Base-by-base conservation (phyloP, 2,888 invertebrate species). In the Apeira syringaria region DNA sequence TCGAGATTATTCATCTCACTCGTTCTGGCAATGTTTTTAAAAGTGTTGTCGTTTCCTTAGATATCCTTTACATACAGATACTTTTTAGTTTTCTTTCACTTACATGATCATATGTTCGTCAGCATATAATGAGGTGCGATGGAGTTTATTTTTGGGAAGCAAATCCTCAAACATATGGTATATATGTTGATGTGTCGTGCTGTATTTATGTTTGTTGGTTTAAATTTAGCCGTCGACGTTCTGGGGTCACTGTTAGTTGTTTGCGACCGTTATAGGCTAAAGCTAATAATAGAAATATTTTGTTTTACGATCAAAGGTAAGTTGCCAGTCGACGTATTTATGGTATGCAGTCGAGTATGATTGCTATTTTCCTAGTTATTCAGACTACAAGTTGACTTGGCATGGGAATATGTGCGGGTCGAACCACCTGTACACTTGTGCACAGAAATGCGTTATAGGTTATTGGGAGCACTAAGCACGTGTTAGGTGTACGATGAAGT, bases 1-100 rank as follows among this genome's bases (percentile, higher is more conserved):
- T 71, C 66, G 80, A 83, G 86, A 85, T 85, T 84, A 86, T 85
- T 86, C 83, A 86, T 86, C 82, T 82, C 74, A 69, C 73, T 74
- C 77, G 72, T 50, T 71, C 61, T 71, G 68, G 68, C 66, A 68
- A 69, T 47, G 48, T 51, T 53, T 51, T 48, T 48, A 56, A 20
- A 53, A 53, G 47, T 47, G 39, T 50, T 25, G 40, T 34, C 38
- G 35, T 43, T 37, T 37, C 43, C 24, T 40, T 18, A 41, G 15
- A 36, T 27, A n/a, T n/a, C n/a, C n/a, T n/a, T n/a, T n/a, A n/a
- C n/a, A n/a, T n/a, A n/a, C n/a, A n/a, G n/a, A n/a, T n/a, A n/a
- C n/a, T n/a, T n/a, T n/a, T n/a, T n/a, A n/a, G n/a, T n/a, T n/a
- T n/a, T n/a, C n/a, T n/a, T n/a, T n/a, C n/a, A n/a, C n/a, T n/a